Percentiles rank a stretch among this genome's conserved stretches.
Evolutionary conservation across 2,888 invertebrate genomes (phyloP).

Genomic region (Itoplectis maculator): DNA sequence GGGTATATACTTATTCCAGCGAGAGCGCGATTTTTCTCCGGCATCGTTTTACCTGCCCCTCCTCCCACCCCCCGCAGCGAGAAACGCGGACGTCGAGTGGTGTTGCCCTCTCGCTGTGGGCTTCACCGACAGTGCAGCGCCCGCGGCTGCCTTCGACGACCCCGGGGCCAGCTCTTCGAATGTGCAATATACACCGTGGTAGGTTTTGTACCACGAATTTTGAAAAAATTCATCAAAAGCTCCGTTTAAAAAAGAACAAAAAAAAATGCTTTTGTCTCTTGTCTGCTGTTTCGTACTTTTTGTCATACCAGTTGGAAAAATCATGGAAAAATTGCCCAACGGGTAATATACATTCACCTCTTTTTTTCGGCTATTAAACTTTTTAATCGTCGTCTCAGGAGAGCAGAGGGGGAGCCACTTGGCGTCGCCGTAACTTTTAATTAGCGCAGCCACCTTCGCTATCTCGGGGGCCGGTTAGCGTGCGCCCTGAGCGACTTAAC

Average conservation of each 20-base stretch:
- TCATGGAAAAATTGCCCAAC: not conserved
- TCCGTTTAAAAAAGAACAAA: too few relatives aligned
- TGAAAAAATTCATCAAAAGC: too few relatives aligned
- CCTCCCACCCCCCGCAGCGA: slow-evolving; percentile 27
- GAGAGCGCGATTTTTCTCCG: slow-evolving; percentile 42
- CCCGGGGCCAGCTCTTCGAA: not conserved
- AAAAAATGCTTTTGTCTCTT: not conserved
- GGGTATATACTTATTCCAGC: slow-evolving; percentile 20
- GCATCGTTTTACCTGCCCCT: slow-evolving; percentile 45
- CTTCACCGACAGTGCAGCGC: not conserved
- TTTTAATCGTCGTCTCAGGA: slow-evolving; percentile 65
- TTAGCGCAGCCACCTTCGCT: slow-evolving; percentile 74
- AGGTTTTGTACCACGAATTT: too few relatives aligned
- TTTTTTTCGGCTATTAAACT: slow-evolving; percentile 50
- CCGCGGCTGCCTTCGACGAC: not conserved
- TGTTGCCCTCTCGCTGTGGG: slow-evolving; percentile 12
- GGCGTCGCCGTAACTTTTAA: slow-evolving; percentile 78
- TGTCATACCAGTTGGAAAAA: not conserved
- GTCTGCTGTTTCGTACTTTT: not conserved
- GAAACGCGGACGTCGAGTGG: slow-evolving; percentile 27
- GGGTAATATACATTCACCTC: slow-evolving; percentile 2
- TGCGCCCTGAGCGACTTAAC: slow-evolving; percentile 74
- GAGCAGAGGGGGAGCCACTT: slow-evolving; percentile 58
- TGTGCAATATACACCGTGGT: not conserved
- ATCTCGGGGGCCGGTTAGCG: slow-evolving; percentile 72